Conservation (phyloP, 2,797 vertebrate species). For the Enteromius radiatus region DNA sequence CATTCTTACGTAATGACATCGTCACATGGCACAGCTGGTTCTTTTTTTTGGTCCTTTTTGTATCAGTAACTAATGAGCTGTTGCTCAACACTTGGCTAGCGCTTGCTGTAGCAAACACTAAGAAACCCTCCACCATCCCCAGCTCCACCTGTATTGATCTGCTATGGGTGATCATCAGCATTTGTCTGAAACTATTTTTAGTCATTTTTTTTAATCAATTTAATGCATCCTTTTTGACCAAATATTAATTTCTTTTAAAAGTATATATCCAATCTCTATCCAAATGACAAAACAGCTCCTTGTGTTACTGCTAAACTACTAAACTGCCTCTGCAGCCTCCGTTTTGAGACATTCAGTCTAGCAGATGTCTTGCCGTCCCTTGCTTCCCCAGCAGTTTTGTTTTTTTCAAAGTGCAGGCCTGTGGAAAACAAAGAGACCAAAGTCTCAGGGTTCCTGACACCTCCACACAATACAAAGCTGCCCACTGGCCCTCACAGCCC, state of each 20-base stretch:
- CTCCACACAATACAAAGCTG: conserved; percentile 47
- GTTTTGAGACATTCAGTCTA: conserved; percentile 26
- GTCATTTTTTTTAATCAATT: not conserved
- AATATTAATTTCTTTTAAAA: not conserved
- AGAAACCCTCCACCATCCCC: too few species aligned
- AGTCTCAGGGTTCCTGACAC: conserved; percentile 43
- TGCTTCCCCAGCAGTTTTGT: conserved; percentile 25
- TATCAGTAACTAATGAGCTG: too few species aligned
- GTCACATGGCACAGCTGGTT: too few species aligned
- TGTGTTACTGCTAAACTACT: conserved; percentile 17
- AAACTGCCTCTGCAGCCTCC: conserved; percentile 10
- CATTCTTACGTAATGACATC: too few species aligned
- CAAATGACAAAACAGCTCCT: not conserved
- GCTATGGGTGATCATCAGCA: not conserved
- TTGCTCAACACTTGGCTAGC: too few species aligned
- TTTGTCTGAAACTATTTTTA: not conserved
- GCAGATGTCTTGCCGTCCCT: conserved; percentile 45
- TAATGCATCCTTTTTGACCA: not conserved
- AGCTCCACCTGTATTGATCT: too few species aligned
- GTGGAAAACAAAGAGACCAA: conserved; percentile 39
- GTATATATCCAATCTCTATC: not conserved
- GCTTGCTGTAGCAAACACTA: too few species aligned
- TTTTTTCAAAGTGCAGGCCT: conserved; percentile 32
- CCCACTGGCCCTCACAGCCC: conserved; percentile 26
- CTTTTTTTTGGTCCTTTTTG: too few species aligned